These are phyloP conservation scores for Lordiphosa andalusiaca DNA, from an alignment of 2,888 invertebrate species.

Conservation along the genomic window DNA sequence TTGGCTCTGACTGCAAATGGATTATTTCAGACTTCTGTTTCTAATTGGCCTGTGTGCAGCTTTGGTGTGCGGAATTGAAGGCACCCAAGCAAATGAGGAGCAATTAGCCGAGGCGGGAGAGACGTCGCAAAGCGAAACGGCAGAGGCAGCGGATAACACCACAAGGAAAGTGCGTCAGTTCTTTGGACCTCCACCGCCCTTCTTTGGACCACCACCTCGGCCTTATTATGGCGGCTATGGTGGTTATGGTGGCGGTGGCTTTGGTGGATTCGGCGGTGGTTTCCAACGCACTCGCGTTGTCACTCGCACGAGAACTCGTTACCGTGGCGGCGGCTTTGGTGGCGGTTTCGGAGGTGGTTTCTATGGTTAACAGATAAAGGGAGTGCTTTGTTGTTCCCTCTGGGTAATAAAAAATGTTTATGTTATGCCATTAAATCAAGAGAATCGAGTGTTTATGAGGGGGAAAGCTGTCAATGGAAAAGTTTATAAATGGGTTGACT, in stretches of 20 bases:
- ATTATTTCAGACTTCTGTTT: constrained; percentile 30
- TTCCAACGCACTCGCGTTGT: constrained; percentile 56
- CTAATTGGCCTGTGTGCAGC: constrained; percentile 26
- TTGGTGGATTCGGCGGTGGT: constrained; percentile 39
- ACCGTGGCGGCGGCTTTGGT: constrained; percentile 45
- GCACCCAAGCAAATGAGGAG: constrained; percentile 13
- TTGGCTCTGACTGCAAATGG: constrained; percentile 36
- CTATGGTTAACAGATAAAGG: constrained; percentile 45
- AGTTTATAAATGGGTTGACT: constrained; percentile 34
- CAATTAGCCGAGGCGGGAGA: constrained; percentile 36
- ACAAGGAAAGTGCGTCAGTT: constrained; percentile 61
- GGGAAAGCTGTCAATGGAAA: constrained; percentile 35
- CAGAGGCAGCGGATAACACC: constrained; percentile 1
- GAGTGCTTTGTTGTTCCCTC: constrained; percentile 27
- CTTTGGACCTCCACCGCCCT: constrained; percentile 50
- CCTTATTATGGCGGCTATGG: constrained; percentile 51
- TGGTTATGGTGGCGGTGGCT: constrained; percentile 32
- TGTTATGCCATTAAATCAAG: constrained; percentile 10
- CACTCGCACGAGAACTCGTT: constrained; percentile 68
- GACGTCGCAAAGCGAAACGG: constrained; percentile 38
- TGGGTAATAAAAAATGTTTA: constrained; percentile 44
- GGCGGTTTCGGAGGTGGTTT: constrained; percentile 37
- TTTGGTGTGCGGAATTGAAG: constrained; percentile 5
- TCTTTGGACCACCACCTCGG: constrained; percentile 51
- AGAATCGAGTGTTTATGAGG: constrained; percentile 26